Base-by-base conservation (phyloP, 1,140 invertebrate species). In the Apis mellifera region DNA sequence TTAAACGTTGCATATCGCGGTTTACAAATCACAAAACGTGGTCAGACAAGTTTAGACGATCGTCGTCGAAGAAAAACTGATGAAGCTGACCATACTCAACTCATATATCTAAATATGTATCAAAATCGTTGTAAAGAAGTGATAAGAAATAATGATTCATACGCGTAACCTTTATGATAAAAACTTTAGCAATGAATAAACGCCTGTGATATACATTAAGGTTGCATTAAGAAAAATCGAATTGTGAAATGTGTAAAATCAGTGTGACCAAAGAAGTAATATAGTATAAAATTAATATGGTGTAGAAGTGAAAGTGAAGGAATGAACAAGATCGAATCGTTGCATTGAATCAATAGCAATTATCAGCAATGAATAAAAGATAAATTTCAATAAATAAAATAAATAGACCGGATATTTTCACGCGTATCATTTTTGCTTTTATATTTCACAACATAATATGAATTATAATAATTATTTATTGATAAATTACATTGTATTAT, bases 1-100 rank as follows among this genome's bases (percentile, higher is more conserved):
- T 82, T 82, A 82, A 82, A 78, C 81, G 81, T 82, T 82, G 81
- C 81, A 68, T 68, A 50, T 82, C 57, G 52, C 59, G n/a, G 59
- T 65, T 69, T 82, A 77, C 59, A 64, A 82, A 78, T 82, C 72
- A 52, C 64, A 66, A 82, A 82, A 78, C 66, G 74, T 78, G 75
- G 74, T 76, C 57, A n/a, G 12, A 42, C 59, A 65, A 64, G 66
- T 70, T 64, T 55, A 23, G 57, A 76, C 57, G 42, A 82, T 69
- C 80, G 55, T 82, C 55, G 23, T 54, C 32, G 4, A 32, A 11
- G 60, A 76, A 76, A 76, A 82, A 82, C 26, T 21, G 21, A 23
- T 13, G 65, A 70, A 70, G 74, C 75, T 82, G 75, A 82, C 75
- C 81, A 52, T 78, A 78, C 75, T 82, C 75, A 78, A 82, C 74